A percentile compares a stretch with the other conserved stretches of the same genome.
These are phyloP conservation scores for Zenarchopterus dispar DNA, from an alignment of 2,797 vertebrate genomes.

Conservation along the genomic window DNA sequence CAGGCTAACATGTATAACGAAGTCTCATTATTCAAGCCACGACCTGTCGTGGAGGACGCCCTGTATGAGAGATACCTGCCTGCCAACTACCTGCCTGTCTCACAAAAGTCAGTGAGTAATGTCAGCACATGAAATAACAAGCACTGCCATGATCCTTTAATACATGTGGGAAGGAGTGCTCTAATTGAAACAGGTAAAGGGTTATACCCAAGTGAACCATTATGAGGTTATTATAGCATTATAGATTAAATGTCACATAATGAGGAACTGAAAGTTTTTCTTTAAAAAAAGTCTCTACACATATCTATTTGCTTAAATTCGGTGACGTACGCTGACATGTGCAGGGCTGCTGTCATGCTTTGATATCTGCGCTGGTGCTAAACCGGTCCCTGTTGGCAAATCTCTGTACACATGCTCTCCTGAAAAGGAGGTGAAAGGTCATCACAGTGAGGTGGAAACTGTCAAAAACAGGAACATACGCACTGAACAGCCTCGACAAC, in stretches of 20 bases:
- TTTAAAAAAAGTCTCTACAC: neutral
- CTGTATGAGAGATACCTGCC: conserved; percentile 64
- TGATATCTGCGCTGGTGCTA: neutral
- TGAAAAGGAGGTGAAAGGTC: conserved; percentile 51
- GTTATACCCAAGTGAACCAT: conserved; percentile 16
- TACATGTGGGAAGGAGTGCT: conserved; percentile 35
- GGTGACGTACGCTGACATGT: neutral
- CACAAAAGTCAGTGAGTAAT: conserved; percentile 47
- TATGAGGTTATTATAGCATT: neutral
- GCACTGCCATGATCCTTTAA: conserved; percentile 45
- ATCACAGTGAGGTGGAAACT: conserved; percentile 5
- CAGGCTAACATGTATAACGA: conserved; percentile 72
- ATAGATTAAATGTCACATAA: conserved; percentile 1
- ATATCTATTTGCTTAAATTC: neutral
- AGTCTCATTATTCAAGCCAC: conserved; percentile 75
- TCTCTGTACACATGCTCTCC: neutral
- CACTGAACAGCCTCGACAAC: conserved; percentile 42
- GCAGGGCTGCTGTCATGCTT: conserved; percentile 3
- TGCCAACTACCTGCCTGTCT: conserved; percentile 62
- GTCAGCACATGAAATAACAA: conserved; percentile 65
- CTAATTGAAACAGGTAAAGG: conserved; percentile 20
- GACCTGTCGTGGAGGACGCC: conserved; percentile 72
- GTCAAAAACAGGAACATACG: conserved; percentile 12
- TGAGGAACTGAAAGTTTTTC: neutral
- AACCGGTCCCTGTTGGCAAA: conserved; percentile 2